Conservation (phyloP, 2,888 invertebrate species). For the Teleogryllus oceanicus region DNA sequence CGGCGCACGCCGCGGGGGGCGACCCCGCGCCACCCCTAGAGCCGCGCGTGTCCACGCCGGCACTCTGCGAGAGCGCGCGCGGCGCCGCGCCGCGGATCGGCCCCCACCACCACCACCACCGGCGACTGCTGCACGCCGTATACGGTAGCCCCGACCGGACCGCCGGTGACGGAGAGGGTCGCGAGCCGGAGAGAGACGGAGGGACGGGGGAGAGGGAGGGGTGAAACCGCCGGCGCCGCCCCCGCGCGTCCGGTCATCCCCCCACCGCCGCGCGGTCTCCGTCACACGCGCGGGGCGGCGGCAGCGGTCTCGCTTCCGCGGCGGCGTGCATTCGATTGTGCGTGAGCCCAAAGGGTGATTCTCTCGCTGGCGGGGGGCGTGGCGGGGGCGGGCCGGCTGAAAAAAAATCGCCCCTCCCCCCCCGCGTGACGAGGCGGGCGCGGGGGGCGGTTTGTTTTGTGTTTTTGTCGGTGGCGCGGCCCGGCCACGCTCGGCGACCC, state of each 20-base stretch:
- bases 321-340: conserved; percentile 35
- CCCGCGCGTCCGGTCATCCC: conserved; percentile 20
- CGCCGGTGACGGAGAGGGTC: conserved; percentile 38
- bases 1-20: no score
- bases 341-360: conserved; percentile 26
- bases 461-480: conserved; percentile 28
- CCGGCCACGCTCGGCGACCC: conserved; percentile 12
- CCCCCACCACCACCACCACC: conserved; percentile 35
- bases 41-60: conserved; percentile 36
- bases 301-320: conserved; percentile 26
- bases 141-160: conserved; percentile 11
- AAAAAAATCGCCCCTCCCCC: background rate
- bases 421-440: background rate
- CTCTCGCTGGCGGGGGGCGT: no score
- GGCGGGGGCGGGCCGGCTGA: background rate
- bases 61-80: background rate
- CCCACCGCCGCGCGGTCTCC: conserved; percentile 21
- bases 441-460: conserved; percentile 26
- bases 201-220: conserved; percentile 34
- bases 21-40: background rate
- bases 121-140: conserved; percentile 26
- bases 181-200: conserved; percentile 45
- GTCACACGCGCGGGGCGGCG: conserved; percentile 26
- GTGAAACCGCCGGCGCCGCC: conserved; percentile 45
- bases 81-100: conserved; percentile 37